A percentile compares a stretch with the other conserved stretches of the same genome.
These are phyloP conservation scores for Zaprionus davidi DNA, from an alignment of 1,140 invertebrate genomes.

Conservation along the genomic window DNA sequence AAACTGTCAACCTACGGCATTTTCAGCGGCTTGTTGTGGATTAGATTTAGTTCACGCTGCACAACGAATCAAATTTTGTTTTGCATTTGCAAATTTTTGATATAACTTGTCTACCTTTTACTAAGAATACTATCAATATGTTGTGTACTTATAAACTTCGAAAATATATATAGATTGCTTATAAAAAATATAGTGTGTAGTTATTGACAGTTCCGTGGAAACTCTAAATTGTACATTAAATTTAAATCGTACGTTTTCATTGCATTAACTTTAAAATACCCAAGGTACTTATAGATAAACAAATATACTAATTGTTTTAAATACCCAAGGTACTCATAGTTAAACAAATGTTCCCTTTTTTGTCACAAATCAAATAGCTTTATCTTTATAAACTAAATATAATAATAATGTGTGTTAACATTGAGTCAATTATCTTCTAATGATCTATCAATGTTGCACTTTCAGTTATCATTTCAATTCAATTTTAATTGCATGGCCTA, in stretches of 20 bases:
- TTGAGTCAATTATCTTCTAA: not conserved
- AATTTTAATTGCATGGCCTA: slow-evolving; percentile 16
- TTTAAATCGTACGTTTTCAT: not conserved
- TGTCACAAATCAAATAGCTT: not conserved
- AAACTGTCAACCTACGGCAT: not conserved
- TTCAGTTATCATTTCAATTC: slow-evolving; percentile 23
- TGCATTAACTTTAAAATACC: not conserved
- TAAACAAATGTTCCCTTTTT: not conserved
- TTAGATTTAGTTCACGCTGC: slow-evolving; percentile 10
- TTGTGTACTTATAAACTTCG: too few species aligned
- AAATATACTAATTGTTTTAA: not conserved
- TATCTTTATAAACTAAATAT: not conserved
- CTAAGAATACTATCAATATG: not conserved
- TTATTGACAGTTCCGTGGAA: too few species aligned
- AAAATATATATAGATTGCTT: not conserved
- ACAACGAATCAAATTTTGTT: not conserved
- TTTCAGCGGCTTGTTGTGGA: not conserved
- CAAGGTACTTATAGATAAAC: not conserved
- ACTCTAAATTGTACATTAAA: not conserved
- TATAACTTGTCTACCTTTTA: not conserved
- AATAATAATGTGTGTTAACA: not conserved
- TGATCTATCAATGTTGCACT: slow-evolving; percentile 21
- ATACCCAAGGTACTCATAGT: not conserved
- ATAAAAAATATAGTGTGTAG: too few species aligned
- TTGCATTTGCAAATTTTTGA: not conserved